A percentile compares a stretch with the other conserved stretches of the same genome.
Conservation (phyloP, 2,113 vertebrate species). For the Hippocampus zosterae region DNA sequence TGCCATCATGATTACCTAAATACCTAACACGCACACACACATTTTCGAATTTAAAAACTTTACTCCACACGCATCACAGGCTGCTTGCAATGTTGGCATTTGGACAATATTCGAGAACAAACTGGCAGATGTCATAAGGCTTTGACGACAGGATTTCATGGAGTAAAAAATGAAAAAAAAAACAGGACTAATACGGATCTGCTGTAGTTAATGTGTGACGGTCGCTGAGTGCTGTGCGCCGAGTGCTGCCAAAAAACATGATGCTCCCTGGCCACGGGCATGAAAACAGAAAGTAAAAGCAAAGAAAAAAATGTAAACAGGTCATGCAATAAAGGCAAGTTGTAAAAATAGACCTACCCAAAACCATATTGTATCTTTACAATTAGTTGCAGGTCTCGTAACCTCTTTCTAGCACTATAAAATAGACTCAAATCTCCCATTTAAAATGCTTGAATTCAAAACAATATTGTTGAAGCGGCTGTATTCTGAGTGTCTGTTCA, state of each 20-base stretch:
- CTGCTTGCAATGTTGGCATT: conserved; percentile 57
- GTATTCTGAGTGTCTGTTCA: not conserved
- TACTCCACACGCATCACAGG: conserved; percentile 40
- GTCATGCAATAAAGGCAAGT: not conserved
- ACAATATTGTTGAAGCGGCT: not conserved
- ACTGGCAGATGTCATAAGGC: conserved; percentile 72
- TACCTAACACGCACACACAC: conserved; percentile 18
- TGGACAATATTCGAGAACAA: conserved; percentile 63
- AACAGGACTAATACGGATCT: conserved; percentile 62
- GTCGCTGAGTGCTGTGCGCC: conserved; percentile 58
- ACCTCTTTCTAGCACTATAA: conserved; percentile 19
- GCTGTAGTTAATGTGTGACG: conserved; percentile 61
- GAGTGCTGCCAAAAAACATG: conserved; percentile 50
- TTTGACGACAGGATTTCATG: conserved; percentile 62
- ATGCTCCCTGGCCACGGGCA: conserved; percentile 16
- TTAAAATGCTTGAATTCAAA: conserved; percentile 41
- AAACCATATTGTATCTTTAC: not conserved
- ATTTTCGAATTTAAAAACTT: conserved; percentile 54
- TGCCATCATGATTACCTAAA: not conserved
- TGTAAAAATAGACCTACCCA: not conserved
- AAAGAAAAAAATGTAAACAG: conserved; percentile 21
- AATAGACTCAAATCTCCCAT: conserved; percentile 36
- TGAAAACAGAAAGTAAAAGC: conserved; percentile 26
- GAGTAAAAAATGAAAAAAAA: not conserved
- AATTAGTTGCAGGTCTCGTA: conserved; percentile 11